Conservation (phyloP, 2,113 vertebrate species). For the Crocuta crocuta region DNA sequence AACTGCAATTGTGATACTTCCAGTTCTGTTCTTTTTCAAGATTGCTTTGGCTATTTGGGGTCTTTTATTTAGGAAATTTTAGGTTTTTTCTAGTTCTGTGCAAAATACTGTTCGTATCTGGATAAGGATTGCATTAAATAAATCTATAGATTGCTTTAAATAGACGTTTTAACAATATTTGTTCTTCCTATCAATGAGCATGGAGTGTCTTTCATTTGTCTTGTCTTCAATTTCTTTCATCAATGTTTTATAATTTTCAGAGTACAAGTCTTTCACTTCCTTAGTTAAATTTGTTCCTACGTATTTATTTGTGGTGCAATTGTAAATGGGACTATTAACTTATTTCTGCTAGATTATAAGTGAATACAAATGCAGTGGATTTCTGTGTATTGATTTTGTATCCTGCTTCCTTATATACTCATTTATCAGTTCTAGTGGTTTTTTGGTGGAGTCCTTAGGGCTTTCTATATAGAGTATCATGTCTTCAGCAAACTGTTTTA, state of each 20-base stretch:
- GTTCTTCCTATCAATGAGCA: not conserved
- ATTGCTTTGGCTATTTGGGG: not conserved
- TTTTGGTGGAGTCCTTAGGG: not conserved
- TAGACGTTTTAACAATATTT: not conserved
- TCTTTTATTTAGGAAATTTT: not conserved
- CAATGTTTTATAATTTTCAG: not conserved
- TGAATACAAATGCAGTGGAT: not conserved
- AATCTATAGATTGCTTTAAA: not conserved
- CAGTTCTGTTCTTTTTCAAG: too few relatives aligned
- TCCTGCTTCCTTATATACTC: not conserved
- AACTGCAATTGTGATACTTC: too few relatives aligned
- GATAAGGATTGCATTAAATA: not conserved
- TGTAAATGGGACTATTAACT: not conserved
- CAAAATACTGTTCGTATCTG: not conserved
- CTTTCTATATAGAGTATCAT: not conserved
- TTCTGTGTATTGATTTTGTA: not conserved
- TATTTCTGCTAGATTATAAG: not conserved
- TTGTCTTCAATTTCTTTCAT: not conserved
- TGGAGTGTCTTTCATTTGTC: not conserved
- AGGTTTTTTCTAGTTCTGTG: not conserved
- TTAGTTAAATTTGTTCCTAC: not conserved
- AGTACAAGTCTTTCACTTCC: not conserved
- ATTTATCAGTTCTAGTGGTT: not conserved
- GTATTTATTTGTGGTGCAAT: not conserved
- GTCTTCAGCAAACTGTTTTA: not conserved